Base-by-base conservation (phyloP, 2,797 vertebrate species). In the Scomberomorus guttatus region DNA sequence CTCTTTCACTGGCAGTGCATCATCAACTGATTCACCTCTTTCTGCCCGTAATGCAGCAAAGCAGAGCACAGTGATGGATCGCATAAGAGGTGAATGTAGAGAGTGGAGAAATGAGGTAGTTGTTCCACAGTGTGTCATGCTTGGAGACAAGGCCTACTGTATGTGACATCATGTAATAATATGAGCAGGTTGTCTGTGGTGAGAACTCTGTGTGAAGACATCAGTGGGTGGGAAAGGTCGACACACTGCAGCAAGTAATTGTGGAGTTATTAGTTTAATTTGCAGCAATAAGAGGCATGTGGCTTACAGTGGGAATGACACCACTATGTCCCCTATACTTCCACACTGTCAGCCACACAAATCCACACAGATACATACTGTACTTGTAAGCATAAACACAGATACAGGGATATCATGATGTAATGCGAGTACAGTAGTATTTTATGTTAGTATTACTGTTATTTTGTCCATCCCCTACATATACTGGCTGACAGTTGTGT, bases 11-110 rank as follows among this genome's bases (percentile, higher is more conserved):
- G 71, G 25, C 59, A 62, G 78, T 80, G 75, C 75, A 85, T 85
- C 80, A 86, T 82, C 84, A 75, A 55, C 66, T 55, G 58, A 81
- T 83, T 90, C 82, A 78, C 54, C 80, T 74, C 75, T 78, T 82
- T 83, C 39, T 82, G 55, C 72, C 67, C 14, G 9, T 80, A 87
- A 86, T 72, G 63, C 72, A 73, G 51, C 57, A 84, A 72, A 82
- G 83, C 77, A 72, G 81, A 84, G 66, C 66, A 15, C 55, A 42
- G 68, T 72, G 77, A 86, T 81, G 77, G 80, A 78, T 85, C 22
- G 5, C 71, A 52, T 52, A 29, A 63, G 46, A 69, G 61, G 56
- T 59, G 48, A 80, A 82, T 72, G 71, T 60, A 42, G 63, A 60
- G 64, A 66, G 78, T 15, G 22, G 73, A 82, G 67, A 85, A 85